Conservation (phyloP, 2,113 vertebrate species). For the Lathamus discolor region DNA sequence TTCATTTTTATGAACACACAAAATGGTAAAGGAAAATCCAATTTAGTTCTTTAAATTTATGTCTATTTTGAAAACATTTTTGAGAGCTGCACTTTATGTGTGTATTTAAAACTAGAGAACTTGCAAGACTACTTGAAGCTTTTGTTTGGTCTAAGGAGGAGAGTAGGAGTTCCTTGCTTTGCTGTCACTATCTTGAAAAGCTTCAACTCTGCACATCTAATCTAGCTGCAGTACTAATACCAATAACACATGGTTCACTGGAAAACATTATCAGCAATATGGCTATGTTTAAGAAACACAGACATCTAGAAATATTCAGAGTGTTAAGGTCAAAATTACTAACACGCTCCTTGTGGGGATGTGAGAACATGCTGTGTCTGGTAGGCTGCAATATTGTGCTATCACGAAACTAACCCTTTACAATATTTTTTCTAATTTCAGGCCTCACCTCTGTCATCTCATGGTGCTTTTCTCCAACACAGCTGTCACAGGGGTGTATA, state of each 20-base stretch:
- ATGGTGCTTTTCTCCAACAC: not conserved
- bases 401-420: not conserved
- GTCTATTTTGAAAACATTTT: not conserved
- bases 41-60: slow-evolving; percentile 23
- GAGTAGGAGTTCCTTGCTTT: slow-evolving; percentile 1
- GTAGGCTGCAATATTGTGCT: fast-evolving
- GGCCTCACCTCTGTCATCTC: not conserved
- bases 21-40: slow-evolving; percentile 4
- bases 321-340: not conserved
- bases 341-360: fast-evolving
- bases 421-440: not conserved
- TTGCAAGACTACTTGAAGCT: slow-evolving; percentile 4
- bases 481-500: not conserved
- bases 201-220: not conserved
- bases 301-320: not conserved
- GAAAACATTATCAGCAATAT: not conserved
- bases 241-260: not conserved
- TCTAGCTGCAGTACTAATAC: not conserved
- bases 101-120: slow-evolving; percentile 1
- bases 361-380: not conserved
- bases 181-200: not conserved
- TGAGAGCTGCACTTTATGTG: not conserved
- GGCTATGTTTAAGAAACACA: not conserved
- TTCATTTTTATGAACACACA: slow-evolving; percentile 17
- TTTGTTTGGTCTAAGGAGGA: slow-evolving; percentile 12